Conservation (phyloP, 2,797 vertebrate species). For the Pantherophis alleghaniensis region DNA sequence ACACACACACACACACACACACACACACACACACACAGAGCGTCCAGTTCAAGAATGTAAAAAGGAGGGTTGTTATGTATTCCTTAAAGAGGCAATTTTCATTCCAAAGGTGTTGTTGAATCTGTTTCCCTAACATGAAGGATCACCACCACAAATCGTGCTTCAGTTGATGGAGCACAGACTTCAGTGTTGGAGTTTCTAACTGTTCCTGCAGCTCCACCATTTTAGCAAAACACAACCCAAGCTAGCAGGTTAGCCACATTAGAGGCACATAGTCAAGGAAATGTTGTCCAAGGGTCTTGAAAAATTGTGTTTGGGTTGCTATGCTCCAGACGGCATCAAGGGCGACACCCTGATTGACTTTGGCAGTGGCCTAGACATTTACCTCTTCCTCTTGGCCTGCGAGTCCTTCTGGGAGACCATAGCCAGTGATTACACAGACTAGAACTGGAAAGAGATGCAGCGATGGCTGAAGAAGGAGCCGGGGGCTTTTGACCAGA, state of each 20-base stretch:
- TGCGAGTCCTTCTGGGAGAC: constrained; percentile 64
- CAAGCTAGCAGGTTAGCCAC: background rate
- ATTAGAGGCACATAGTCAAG: background rate
- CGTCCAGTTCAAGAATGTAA: background rate
- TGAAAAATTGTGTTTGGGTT: background rate
- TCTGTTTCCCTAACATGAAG: background rate
- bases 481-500: too few relatives aligned
- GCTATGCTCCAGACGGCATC: constrained; percentile 63
- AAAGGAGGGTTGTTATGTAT: background rate
- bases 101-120: background rate
- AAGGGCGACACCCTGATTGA: constrained; percentile 67
- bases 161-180: background rate
- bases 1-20: too few relatives aligned
- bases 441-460: constrained; percentile 59
- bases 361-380: constrained; percentile 63
- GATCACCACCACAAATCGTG: background rate
- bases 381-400: constrained; percentile 64
- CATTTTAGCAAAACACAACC: background rate
- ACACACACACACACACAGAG: background rate
- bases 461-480: too few relatives aligned
- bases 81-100: background rate
- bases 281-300: background rate
- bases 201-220: background rate
- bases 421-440: constrained; percentile 57
- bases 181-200: background rate